These are phyloP conservation scores for Protaetia brevitarsis DNA, from an alignment of 1,140 invertebrate genomes.

Conservation along the genomic window DNA sequence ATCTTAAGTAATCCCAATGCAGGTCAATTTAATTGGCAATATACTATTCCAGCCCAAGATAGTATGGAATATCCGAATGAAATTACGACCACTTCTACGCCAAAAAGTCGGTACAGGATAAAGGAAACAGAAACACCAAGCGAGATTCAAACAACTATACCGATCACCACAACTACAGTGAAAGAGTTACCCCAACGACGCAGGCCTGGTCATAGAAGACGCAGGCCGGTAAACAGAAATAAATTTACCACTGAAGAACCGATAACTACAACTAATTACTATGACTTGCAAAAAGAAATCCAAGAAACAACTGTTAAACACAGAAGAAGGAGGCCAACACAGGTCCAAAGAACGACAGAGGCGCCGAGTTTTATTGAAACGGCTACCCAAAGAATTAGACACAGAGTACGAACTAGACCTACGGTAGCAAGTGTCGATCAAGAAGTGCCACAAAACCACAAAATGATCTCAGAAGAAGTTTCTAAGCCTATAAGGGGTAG, in stretches of 20 bases:
- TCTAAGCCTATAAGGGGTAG: constrained; percentile 18
- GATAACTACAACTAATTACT: constrained; percentile 30
- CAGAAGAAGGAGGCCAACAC: constrained; percentile 23
- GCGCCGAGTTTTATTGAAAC: constrained; percentile 12
- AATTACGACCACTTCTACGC: constrained; percentile 31
- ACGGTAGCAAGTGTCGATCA: constrained; percentile 19
- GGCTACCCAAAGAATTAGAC: constrained; percentile 3
- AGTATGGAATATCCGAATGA: constrained; percentile 34
- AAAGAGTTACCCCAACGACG: constrained; percentile 32
- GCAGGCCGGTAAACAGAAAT: constrained; percentile 31
- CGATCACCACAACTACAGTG: constrained; percentile 33
- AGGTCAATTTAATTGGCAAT: constrained; percentile 18
- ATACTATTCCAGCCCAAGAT: not conserved
- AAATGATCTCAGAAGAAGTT: constrained; percentile 12
- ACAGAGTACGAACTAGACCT: constrained; percentile 25
- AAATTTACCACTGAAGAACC: constrained; percentile 39
- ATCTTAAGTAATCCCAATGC: constrained; percentile 40
- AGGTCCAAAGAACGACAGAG: constrained; percentile 13
- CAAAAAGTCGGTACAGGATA: constrained; percentile 21
- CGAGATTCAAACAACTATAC: constrained; percentile 9
- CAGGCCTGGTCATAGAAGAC: constrained; percentile 31
- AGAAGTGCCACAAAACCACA: constrained; percentile 31
- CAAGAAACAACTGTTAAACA: constrained; percentile 17
- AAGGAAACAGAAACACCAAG: constrained; percentile 26
- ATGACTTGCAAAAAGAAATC: constrained; percentile 30